These are phyloP conservation scores for Mnemiopsis leidyi DNA, from an alignment of 37 sponge, comb jelly and placozoan species.

Conservation along the genomic window DNA sequence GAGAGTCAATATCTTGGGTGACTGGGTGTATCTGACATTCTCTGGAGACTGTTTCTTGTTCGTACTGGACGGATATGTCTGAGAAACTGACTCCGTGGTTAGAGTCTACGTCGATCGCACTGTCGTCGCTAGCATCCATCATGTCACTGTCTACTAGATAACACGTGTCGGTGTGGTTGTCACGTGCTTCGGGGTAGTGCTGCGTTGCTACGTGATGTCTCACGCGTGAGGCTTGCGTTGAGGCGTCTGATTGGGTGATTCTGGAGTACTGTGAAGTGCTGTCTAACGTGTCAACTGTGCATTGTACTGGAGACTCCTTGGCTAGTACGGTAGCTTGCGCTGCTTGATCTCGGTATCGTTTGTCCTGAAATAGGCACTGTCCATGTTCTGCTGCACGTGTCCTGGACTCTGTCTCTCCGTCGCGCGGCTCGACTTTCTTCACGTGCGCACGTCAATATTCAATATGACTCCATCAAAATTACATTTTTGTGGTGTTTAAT, in stretches of 20 bases:
- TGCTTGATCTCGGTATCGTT: neutral
- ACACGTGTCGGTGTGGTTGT: neutral
- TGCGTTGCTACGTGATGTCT: slow-evolving; percentile 35
- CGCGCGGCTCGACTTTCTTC: neutral
- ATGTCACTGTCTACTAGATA: neutral
- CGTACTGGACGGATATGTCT: neutral
- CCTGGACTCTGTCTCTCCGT: neutral
- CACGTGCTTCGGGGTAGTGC: neutral
- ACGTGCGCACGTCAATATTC: neutral
- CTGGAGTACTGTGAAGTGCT: neutral
- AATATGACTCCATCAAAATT: neutral
- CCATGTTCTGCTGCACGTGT: neutral
- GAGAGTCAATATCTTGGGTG: neutral
- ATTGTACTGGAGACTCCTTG: neutral
- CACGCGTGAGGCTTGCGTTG: slow-evolving; percentile 47
- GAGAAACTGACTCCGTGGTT: neutral
- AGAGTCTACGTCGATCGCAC: slow-evolving; percentile 23
- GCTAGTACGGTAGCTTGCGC: neutral
- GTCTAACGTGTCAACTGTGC: neutral
- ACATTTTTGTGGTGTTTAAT: neutral
- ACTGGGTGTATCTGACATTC: neutral
- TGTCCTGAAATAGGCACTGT: neutral
- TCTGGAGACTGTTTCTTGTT: neutral
- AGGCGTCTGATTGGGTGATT: neutral
- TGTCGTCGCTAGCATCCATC: slow-evolving; percentile 15